These are phyloP conservation scores for Steinernema hermaphroditum DNA, from an alignment of 2,888 invertebrate species.

Conservation along the genomic window DNA sequence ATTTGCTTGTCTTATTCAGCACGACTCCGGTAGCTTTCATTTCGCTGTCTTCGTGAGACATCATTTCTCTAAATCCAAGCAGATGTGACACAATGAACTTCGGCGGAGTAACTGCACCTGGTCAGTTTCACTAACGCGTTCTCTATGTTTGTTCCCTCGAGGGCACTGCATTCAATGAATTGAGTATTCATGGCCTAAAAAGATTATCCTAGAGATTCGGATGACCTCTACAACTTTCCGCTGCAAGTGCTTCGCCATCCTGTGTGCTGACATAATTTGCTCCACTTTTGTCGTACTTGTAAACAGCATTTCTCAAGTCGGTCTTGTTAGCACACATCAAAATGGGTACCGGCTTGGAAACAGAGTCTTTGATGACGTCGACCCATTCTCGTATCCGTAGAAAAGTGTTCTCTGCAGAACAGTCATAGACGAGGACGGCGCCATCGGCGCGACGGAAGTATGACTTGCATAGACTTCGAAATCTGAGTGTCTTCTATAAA, in stretches of 20 bases:
- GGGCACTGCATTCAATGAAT: slow-evolving; percentile 61
- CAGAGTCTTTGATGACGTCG: slow-evolving; percentile 72
- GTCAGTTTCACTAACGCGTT: slow-evolving; percentile 54
- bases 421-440: slow-evolving; percentile 73
- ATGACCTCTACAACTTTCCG: slow-evolving; percentile 23
- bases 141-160: slow-evolving; percentile 60
- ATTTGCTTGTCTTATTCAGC: slow-evolving; percentile 46
- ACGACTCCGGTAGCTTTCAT: slow-evolving; percentile 53
- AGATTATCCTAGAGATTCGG: not conserved
- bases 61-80: slow-evolving; percentile 51
- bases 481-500: slow-evolving; percentile 62
- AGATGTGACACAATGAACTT: too few species aligned
- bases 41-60: slow-evolving; percentile 60
- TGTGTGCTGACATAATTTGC: slow-evolving; percentile 35
- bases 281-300: slow-evolving; percentile 36
- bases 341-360: slow-evolving; percentile 71
- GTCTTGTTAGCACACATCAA: slow-evolving; percentile 73
- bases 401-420: slow-evolving; percentile 72
- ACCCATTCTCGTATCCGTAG: slow-evolving; percentile 73
- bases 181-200: slow-evolving; percentile 54
- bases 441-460: slow-evolving; percentile 74
- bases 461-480: slow-evolving; percentile 73
- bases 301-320: slow-evolving; percentile 70
- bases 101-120: too few species aligned
- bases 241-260: slow-evolving; percentile 38